phyloP scores from a whole-genome alignment of 2,113 vertebrate species.

The Gorsachius goisagi region DNA sequence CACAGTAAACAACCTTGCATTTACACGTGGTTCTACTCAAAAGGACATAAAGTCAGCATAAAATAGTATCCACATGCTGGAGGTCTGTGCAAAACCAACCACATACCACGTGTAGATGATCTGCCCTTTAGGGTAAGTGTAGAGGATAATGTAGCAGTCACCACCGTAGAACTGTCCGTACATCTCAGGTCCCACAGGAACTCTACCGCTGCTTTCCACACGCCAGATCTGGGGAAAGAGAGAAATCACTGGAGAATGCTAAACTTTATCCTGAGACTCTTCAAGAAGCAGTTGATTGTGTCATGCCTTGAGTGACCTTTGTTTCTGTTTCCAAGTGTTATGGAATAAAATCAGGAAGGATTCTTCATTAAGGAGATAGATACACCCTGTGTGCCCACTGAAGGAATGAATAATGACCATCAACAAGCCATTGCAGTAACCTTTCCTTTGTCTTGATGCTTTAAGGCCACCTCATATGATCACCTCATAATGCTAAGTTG shows the following conservation, averaged over 20 bases:
- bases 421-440: neutral
- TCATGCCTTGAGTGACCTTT: neutral
- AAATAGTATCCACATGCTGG: neutral
- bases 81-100: neutral
- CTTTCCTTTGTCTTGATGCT: neutral
- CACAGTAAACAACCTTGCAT: neutral
- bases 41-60: neutral
- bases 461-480: neutral
- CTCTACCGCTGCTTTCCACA: conserved; percentile 82
- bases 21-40: neutral
- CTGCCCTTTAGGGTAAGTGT: conserved; percentile 82
- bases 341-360: neutral
- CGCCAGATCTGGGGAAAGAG: conserved; percentile 84
- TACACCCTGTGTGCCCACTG: neutral
- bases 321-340: neutral
- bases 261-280: neutral
- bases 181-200: conserved; percentile 70
- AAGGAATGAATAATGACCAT: neutral
- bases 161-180: conserved; percentile 90
- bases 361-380: neutral
- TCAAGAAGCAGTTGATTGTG: neutral
- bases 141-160: conserved; percentile 92
- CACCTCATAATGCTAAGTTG: neutral
- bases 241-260: neutral
- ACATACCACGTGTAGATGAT: conserved; percentile 92